Evolutionary conservation across 2,888 invertebrate genomes (phyloP).

Genomic region (Drosophila paramelanica): DNA sequence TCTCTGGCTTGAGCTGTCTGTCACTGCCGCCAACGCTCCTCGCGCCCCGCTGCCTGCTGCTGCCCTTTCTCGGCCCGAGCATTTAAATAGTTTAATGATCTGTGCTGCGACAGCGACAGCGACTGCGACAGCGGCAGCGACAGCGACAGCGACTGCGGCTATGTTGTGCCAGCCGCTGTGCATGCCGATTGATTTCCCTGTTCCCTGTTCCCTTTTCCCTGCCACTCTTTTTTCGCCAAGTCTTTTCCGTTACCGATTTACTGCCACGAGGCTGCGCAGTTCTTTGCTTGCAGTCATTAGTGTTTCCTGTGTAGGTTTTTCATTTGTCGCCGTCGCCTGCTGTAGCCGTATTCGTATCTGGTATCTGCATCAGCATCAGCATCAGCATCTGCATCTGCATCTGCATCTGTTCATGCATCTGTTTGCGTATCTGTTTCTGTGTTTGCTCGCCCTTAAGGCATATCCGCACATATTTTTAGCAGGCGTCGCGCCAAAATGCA

Average conservation of each 20-base stretch:
- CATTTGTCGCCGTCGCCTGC: constrained; percentile 65
- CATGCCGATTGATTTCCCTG: constrained; percentile 54
- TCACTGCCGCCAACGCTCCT: constrained; percentile 11
- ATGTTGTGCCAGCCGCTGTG: constrained; percentile 17
- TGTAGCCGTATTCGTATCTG: constrained; percentile 24
- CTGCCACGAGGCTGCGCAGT: constrained; percentile 32
- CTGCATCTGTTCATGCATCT: constrained; percentile 8
- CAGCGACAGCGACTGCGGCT: constrained; percentile 1
- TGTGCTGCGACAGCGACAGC: constrained; percentile 54
- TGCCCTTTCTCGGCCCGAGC: constrained; percentile 30
- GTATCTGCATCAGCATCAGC: constrained; percentile 18
- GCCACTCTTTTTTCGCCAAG: background rate
- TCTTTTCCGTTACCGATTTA: constrained; percentile 46
- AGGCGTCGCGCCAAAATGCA: constrained; percentile 40
- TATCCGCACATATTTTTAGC: constrained; percentile 66
- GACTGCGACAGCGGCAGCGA: background rate
- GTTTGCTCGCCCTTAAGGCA: constrained; percentile 19
- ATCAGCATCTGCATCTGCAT: constrained; percentile 12
- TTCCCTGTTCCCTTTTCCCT: constrained; percentile 11
- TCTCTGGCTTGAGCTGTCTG: constrained; percentile 42
- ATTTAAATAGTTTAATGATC: constrained; percentile 81
- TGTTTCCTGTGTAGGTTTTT: constrained; percentile 77
- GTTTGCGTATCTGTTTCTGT: background rate
- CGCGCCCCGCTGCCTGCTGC: constrained; percentile 2
- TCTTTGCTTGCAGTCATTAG: constrained; percentile 70